phyloP scores from a whole-genome alignment of 1,140 invertebrate species.

The Drosophila lini region DNA sequence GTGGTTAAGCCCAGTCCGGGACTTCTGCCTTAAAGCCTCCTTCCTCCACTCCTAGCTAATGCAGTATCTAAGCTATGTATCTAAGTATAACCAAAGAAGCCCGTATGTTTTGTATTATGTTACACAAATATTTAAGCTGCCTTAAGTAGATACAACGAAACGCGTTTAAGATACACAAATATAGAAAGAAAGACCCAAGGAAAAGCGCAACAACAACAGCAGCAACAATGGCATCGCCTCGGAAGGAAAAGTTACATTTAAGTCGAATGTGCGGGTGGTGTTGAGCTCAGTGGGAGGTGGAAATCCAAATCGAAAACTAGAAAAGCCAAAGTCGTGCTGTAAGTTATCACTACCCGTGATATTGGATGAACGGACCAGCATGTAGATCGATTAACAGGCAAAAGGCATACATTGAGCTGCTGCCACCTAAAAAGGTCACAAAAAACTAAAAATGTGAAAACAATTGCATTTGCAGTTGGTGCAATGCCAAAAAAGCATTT shows the following conservation, averaged over 20 bases:
- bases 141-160: constrained; percentile 82
- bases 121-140: constrained; percentile 82
- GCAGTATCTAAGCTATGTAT: constrained; percentile 72
- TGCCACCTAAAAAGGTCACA: constrained; percentile 4
- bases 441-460: constrained; percentile 6
- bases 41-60: background rate
- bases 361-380: constrained; percentile 12
- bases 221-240: constrained; percentile 19
- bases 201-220: constrained; percentile 46
- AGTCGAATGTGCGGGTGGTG: constrained; percentile 63
- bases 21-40: constrained; percentile 6
- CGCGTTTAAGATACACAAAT: constrained; percentile 82
- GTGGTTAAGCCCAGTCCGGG: constrained; percentile 24
- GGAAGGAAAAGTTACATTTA: constrained; percentile 70
- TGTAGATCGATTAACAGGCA: constrained; percentile 28
- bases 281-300: constrained; percentile 44
- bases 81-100: constrained; percentile 81
- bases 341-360: constrained; percentile 69
- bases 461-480: background rate
- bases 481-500: background rate
- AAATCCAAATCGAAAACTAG: constrained; percentile 18
- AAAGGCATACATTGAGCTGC: constrained; percentile 5
- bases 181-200: constrained; percentile 37
- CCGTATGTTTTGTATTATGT: constrained; percentile 82
- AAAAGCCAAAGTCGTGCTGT: constrained; percentile 67